Evolutionary conservation across 2,797 vertebrate species (phyloP).

Genomic region (Kryptopterus vitreolus): DNA sequence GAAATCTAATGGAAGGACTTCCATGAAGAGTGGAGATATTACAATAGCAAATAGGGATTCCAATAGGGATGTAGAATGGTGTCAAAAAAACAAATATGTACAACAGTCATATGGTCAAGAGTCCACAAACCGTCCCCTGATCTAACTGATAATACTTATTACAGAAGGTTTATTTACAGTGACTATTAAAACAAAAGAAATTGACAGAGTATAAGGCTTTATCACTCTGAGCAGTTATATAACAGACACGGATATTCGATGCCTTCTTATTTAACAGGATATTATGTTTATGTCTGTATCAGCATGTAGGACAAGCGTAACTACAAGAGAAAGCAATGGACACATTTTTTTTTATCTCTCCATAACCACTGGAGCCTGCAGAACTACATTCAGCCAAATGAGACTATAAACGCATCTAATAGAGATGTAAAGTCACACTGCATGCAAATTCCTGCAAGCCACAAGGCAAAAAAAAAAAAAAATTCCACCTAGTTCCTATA

Average conservation of each 20-base stretch:
- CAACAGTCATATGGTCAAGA: too few species aligned
- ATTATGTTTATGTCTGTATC: not conserved
- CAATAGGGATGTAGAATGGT: too few species aligned
- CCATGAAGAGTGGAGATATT: too few species aligned
- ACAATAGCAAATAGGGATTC: too few species aligned
- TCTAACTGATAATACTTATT: too few species aligned
- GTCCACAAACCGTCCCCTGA: too few species aligned
- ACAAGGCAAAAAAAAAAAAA: not conserved
- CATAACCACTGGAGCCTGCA: not conserved
- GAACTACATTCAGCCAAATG: conserved; percentile 6
- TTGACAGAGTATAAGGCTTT: not conserved
- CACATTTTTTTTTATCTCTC: too few species aligned
- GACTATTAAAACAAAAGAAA: too few species aligned
- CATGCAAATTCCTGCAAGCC: conserved; percentile 24
- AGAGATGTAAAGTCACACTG: not conserved
- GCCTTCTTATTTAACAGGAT: not conserved
- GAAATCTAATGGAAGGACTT: too few species aligned
- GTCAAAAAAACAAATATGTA: too few species aligned
- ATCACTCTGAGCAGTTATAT: not conserved
- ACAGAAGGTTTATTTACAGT: too few species aligned
- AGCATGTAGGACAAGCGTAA: not conserved
- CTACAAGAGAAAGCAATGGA: not conserved
- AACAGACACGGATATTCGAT: not conserved
- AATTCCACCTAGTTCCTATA: not conserved
- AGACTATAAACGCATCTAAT: not conserved